Base-by-base conservation (phyloP, 2,888 invertebrate genomes). In the Colletes collaris region DNA sequence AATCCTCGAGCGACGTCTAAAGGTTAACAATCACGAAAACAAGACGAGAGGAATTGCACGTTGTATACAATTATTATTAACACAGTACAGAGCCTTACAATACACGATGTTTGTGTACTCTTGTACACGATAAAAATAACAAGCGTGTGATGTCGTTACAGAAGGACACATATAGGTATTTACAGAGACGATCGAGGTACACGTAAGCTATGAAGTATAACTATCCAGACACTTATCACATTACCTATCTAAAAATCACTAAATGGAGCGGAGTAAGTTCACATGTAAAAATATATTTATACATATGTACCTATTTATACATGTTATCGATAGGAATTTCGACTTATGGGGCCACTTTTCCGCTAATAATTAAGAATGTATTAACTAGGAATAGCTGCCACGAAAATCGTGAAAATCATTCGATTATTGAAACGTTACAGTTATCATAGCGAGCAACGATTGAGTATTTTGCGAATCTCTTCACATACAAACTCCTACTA, bases 41-140 rank as follows among this genome's bases (percentile, higher is more conserved):
- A 58, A 67, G 11, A 46, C n/a, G 10, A 67, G n/a, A 16, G 19
- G 10, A 27, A 59, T 64, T 74, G 74, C 80, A 70, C 71, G 59
- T 67, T 72, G 72, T 79, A 76, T 75, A 81, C 74, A 76, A 79
- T 88, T 88, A 90, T 90, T 90, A 86, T 87, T 88, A 84, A 82
- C 76, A 83, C 84, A 76, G 82, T 89, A 90, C 80, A 89, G 66
- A 85, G 85, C 82, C 86, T 88, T 88, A 90, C 65, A 87, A 87
- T 87, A 86, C 87, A 88, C 81, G 70, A 79, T 70, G 16, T 68
- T 58, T 83, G 79, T 86, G 81, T 81, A 87, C 75, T 80, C 79
- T 85, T 80, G 64, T 66, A 69, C 66, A 74, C 66, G 59, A 82
- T 83, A 81, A 83, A 86, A 75, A 53, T 59, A 82, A 85, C 78